Conservation (phyloP, 2,797 vertebrate genomes). For the Petrocephalus schoutedeni region DNA sequence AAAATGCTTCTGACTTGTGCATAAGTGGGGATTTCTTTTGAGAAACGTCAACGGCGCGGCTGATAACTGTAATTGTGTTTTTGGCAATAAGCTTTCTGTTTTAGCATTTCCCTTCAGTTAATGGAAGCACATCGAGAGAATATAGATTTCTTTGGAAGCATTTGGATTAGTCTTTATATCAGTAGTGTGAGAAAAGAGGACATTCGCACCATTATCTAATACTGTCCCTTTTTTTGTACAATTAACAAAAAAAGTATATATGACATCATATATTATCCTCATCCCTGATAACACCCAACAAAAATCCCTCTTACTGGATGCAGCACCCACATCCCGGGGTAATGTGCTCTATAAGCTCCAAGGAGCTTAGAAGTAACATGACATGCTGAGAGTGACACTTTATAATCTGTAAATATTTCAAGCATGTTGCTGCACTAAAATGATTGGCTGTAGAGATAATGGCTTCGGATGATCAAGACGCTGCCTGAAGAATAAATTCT, state of each 20-base stretch:
- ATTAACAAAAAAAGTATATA: background rate
- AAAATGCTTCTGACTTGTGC: background rate
- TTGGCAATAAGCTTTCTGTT: background rate
- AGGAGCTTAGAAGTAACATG: background rate
- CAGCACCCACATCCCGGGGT: background rate
- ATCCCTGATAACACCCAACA: background rate
- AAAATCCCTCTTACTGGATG: background rate
- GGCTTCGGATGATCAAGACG: background rate
- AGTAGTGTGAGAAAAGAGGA: background rate
- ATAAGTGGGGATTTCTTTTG: background rate
- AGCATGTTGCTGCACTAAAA: background rate
- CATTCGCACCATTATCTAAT: background rate
- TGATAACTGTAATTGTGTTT: background rate
- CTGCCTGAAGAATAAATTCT: background rate
- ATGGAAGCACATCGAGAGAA: background rate
- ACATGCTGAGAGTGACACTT: background rate
- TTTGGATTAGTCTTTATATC: background rate
- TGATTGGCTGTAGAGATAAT: background rate
- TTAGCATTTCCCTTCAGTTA: background rate
- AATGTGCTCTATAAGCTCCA: background rate
- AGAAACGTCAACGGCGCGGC: background rate
- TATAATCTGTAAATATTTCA: slow-evolving; percentile 7
- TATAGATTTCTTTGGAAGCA: background rate
- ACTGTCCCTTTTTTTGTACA: background rate
- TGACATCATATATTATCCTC: background rate